These are phyloP conservation scores for Rachycentron canadum DNA, from an alignment of 2,797 vertebrate genomes.

Conservation along the genomic window DNA sequence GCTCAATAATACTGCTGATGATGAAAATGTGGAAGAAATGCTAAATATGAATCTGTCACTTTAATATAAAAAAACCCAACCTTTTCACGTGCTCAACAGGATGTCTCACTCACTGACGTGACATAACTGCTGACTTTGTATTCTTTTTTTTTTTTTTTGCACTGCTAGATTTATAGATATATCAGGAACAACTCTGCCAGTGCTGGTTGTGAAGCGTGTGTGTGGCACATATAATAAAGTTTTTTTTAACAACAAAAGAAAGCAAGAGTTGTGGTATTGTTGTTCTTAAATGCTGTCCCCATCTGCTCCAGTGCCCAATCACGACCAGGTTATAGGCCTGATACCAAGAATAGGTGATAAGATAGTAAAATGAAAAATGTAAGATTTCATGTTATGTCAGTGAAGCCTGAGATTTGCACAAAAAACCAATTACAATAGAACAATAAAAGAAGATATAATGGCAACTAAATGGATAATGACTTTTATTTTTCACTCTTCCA, in stretches of 20 bases:
- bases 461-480: background rate
- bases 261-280: background rate
- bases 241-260: conserved; percentile 40
- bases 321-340: background rate
- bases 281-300: background rate
- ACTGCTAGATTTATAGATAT: conserved; percentile 26
- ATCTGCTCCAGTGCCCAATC: background rate
- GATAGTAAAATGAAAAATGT: background rate
- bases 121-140: background rate
- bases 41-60: background rate
- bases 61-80: background rate
- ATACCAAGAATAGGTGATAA: background rate
- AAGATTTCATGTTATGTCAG: background rate
- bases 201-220: conserved; percentile 47
- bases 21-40: background rate
- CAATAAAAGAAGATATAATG: background rate
- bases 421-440: background rate
- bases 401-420: background rate
- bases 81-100: background rate
- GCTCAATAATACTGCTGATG: background rate
- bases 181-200: conserved; percentile 28
- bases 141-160: conserved; percentile 19
- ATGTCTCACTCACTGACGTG: background rate
- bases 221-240: conserved; percentile 71
- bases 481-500: conserved; percentile 53